Evolutionary conservation across 2,888 invertebrate genomes (phyloP), one percentile per base, ranked within the genome.

Genomic region (Plemyria rubiginata): DNA sequence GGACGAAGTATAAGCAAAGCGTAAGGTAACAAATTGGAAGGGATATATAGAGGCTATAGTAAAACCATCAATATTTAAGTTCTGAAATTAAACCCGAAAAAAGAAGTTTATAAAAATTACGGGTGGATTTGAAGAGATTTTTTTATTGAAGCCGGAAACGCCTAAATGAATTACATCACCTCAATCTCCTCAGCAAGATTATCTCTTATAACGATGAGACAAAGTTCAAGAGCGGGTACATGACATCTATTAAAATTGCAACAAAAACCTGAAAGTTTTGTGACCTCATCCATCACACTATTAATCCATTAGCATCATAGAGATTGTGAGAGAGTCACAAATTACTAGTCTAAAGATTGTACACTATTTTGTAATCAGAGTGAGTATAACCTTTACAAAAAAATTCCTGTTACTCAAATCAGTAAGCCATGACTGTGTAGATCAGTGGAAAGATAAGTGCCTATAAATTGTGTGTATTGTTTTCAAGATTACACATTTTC

Each of bases 1-100:
- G 89, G 88, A 85, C 90, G 85, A 84, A 55, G 52, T 54, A 76
- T 59, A 61, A 57, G 63, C 64, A 64, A 67, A 67, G 55, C 55
- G 54, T 64, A 61, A 59, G 57, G 67, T 65, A 52, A 51, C 41
- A 46, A 16, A 43, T 38, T 53, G 36, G 13, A 52, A 22, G 43
- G 36, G 38, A n/a, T n/a, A n/a, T n/a, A n/a, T 3, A 16, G 45
- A 5, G 11, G 11, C 16, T 45, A 38, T 11, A 4, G 11, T 7
- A 11, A 38, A 38, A 38, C 22, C 22, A 22, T 22, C 22, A 2
- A 38, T 3, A 11, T 11, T 32, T 32, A 6, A 6, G 6, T 8
- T 32, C 22, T 22, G 7, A 38, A 38, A 38, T 38, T 9, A 38
- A 9, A 9, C 36, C 9, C 7, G 32, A 32, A 32, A 5, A 22